Base-by-base conservation (phyloP, 2,797 vertebrate species). In the Anguilla megastoma region DNA sequence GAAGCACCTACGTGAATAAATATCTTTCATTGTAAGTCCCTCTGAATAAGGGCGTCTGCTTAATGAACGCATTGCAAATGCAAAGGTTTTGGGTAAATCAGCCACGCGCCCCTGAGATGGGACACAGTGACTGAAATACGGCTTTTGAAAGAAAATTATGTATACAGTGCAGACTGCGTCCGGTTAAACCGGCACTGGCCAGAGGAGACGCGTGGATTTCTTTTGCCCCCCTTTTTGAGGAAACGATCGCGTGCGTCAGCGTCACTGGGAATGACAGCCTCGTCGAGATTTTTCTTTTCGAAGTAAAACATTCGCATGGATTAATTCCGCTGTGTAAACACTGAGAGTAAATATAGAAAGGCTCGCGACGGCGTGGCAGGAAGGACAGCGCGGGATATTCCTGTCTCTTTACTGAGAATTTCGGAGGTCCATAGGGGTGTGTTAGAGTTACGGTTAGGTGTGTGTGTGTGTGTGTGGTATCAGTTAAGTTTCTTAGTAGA, bases 211-310 rank as follows among this genome's bases (percentile, higher is more conserved):
- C 21, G 58, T 24, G 58, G 16, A 16, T 63, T 63, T 63, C 58
- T 18, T 18, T 63, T 63, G 16, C 21, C 1, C 21, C 52, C 52
- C 36, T 41, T 92, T 91, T 89, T 92, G 88, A 90, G 90, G 91
- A 89, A 91, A 90, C 93, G 95, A 94, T 91, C 93, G 90, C 90
- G 92, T 92, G 93, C 92, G 94, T 95, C 94, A 94, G 93, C 92
- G 89, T 95, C 93, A 92, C 90, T 92, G 89, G 90, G 90, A 93
- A 95, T 95, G 95, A 95, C 95, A 95, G 95, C 90, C 93, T 93
- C 91, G 95, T 95, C 91, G 95, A 95, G 91, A 92, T 79, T 86
- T 74, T 41, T 90, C 93, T 92, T 94, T 93, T 92, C 92, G 92
- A 93, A 88, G 86, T 89, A 92, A 94, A 90, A 71, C 90, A 88